Conservation (phyloP, 2,113 vertebrate genomes). For the Corythaixoides concolor region DNA sequence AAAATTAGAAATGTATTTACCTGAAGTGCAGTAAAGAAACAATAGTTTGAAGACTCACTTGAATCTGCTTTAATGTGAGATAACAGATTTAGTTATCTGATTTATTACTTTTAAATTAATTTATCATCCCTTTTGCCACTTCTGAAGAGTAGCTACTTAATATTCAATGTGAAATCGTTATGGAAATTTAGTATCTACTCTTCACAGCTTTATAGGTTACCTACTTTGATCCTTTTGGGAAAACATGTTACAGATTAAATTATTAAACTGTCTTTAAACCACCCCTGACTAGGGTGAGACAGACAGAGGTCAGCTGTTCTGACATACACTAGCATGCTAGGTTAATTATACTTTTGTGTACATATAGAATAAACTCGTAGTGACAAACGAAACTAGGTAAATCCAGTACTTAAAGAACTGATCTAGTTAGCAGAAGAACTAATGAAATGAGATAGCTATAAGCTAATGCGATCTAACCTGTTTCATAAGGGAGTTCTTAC, state of each 20-base stretch:
- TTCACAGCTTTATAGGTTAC: not conserved
- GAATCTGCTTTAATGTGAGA: not conserved
- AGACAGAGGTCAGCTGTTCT: conserved; percentile 7
- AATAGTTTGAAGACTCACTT: not conserved
- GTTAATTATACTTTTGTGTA: not conserved
- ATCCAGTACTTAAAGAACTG: not conserved
- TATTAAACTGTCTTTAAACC: conserved; percentile 33
- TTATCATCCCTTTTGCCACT: not conserved
- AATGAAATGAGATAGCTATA: not conserved
- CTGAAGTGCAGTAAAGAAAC: not conserved
- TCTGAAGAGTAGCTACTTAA: conserved; percentile 8
- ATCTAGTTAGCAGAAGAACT: not conserved
- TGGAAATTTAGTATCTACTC: conserved; percentile 3
- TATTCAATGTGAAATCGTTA: not conserved
- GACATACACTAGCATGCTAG: not conserved
- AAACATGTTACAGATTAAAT: conserved; percentile 16
- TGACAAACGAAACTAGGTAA: not conserved
- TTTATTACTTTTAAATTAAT: not conserved
- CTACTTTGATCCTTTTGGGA: not conserved
- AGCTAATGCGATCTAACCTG: too few species aligned
- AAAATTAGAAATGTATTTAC: not conserved
- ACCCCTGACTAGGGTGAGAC: not conserved
- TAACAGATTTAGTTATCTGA: not conserved
- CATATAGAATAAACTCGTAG: not conserved
- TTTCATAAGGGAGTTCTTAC: not conserved